Conservation (phyloP, 2,888 invertebrate species). For the Macrophya alboannulata region DNA sequence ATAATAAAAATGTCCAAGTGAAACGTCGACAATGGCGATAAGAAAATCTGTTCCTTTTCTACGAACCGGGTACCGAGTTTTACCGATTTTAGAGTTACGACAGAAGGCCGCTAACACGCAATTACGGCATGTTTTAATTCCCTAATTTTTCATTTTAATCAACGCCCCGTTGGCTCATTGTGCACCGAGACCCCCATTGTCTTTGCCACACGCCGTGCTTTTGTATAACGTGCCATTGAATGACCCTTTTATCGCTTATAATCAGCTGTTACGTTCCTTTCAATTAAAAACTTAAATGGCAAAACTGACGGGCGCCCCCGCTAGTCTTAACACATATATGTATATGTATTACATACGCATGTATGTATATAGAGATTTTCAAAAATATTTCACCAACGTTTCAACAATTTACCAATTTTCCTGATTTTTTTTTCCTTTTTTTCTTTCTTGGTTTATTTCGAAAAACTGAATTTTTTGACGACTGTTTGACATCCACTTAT, state of each 20-base stretch:
- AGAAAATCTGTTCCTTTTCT: background rate
- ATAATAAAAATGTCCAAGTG: background rate
- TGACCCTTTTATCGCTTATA: constrained; percentile 67
- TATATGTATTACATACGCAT: background rate
- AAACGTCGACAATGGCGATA: background rate
- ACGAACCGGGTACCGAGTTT: background rate
- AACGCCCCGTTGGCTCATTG: constrained; percentile 69
- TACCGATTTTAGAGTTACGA: background rate
- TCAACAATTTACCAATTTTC: background rate
- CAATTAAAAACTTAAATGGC: constrained; percentile 57
- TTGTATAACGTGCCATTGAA: constrained; percentile 66
- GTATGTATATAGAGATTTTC: background rate
- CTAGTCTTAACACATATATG: background rate
- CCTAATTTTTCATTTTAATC: constrained; percentile 77
- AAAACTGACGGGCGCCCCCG: constrained; percentile 35
- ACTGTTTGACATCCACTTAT: too few species aligned
- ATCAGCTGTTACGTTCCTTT: constrained; percentile 75
- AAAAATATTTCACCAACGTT: background rate
- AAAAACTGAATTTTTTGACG: background rate
- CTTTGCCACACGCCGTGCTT: constrained; percentile 69
- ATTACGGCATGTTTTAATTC: constrained; percentile 67
- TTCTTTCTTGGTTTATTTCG: background rate
- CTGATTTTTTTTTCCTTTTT: background rate
- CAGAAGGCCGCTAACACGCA: constrained; percentile 53
- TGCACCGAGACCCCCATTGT: constrained; percentile 68